These are phyloP conservation scores for Calliopsis andreniformis DNA, from an alignment of 1,140 invertebrate genomes.

Conservation along the genomic window DNA sequence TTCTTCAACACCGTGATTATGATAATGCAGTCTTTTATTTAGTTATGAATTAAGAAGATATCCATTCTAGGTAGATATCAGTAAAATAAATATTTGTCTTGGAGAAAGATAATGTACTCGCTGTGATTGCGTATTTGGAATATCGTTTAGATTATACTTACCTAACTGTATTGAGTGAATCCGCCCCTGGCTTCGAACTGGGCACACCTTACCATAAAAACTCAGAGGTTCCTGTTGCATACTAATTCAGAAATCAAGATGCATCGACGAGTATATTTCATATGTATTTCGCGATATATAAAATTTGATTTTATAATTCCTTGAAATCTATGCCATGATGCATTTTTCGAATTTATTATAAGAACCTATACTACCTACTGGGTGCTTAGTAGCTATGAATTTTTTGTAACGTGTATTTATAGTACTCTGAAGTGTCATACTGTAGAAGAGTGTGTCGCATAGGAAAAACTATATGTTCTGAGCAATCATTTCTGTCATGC, in stretches of 20 bases:
- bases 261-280: too few relatives aligned
- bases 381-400: too few relatives aligned
- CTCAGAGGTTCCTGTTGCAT: conserved; percentile 29
- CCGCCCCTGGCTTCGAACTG: conserved; percentile 39
- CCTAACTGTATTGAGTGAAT: neutral
- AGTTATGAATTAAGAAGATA: neutral
- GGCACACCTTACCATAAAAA: conserved; percentile 14
- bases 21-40: neutral
- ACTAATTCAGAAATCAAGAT: conserved; percentile 57
- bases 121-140: neutral
- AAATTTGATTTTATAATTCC: too few relatives aligned
- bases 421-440: too few relatives aligned
- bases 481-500: neutral
- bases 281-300: too few relatives aligned
- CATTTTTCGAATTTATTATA: too few relatives aligned
- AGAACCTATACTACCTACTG: too few relatives aligned
- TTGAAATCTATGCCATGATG: too few relatives aligned
- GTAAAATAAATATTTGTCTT: neutral
- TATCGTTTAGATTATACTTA: conserved; percentile 9
- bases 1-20: neutral
- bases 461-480: too few relatives aligned
- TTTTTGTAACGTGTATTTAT: too few relatives aligned
- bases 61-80: neutral
- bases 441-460: too few relatives aligned
- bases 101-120: neutral